phyloP scores from a whole-genome alignment of 2,888 invertebrate genomes.

The Acleris cristana region DNA sequence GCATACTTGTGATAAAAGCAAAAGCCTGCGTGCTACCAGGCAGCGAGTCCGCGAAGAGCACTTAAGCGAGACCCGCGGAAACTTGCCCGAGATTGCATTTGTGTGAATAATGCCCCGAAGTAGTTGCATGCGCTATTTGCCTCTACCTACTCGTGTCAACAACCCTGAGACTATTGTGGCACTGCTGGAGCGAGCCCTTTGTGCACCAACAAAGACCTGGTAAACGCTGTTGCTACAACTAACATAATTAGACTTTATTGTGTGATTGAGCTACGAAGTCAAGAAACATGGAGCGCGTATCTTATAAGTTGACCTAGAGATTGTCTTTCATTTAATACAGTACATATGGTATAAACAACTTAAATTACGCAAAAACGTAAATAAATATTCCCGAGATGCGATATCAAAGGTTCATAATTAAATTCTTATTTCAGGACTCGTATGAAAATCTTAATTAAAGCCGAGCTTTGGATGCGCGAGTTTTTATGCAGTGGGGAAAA shows the following conservation, averaged over 20 bases:
- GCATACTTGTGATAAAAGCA: slow-evolving; percentile 2
- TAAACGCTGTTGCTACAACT: slow-evolving; percentile 1
- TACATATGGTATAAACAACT: too few species aligned
- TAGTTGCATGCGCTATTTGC: slow-evolving; percentile 34
- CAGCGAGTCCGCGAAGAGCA: slow-evolving; percentile 27
- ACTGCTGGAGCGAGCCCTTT: slow-evolving; percentile 10
- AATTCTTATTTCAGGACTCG: slow-evolving; percentile 49
- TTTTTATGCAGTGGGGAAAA: slow-evolving; percentile 16
- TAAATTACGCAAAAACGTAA: too few species aligned
- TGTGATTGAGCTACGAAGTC: neutral
- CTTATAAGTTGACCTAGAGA: too few species aligned
- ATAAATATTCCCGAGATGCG: too few species aligned
- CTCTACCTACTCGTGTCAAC: slow-evolving; percentile 19
- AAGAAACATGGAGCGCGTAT: too few species aligned
- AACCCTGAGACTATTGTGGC: slow-evolving; percentile 18
- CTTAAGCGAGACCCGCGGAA: slow-evolving; percentile 31
- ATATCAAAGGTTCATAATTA: slow-evolving; percentile 35
- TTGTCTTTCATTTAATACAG: too few species aligned
- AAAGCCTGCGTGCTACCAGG: neutral
- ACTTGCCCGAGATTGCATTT: slow-evolving; percentile 48
- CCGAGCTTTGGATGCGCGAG: slow-evolving; percentile 23
- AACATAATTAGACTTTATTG: slow-evolving; percentile 5
- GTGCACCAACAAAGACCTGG: slow-evolving; percentile 7
- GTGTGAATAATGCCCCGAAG: slow-evolving; percentile 46
- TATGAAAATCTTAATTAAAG: slow-evolving; percentile 48